Percentiles rank a stretch among this genome's conserved stretches.
Conservation (phyloP, 2,113 vertebrate species). For the Hoplias malabaricus region DNA sequence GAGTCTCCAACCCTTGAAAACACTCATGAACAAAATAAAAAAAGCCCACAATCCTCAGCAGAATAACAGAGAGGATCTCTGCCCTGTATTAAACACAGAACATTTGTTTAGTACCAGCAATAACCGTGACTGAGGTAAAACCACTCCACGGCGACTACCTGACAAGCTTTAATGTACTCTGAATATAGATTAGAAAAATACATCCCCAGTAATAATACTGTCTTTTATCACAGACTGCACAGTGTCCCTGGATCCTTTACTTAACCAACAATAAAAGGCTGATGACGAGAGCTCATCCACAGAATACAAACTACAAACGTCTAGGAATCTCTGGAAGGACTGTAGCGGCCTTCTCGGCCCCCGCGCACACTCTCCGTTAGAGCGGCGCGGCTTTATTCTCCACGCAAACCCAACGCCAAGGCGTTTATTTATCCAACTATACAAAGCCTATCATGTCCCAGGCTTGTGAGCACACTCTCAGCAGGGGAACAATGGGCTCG, state of each 20-base stretch:
- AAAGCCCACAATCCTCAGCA: too few relatives aligned
- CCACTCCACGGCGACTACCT: neutral
- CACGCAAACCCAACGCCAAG: constrained; percentile 46
- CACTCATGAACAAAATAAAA: neutral
- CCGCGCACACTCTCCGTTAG: neutral
- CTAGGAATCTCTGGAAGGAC: constrained; percentile 8
- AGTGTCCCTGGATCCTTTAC: neutral
- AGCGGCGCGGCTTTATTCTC: constrained; percentile 6
- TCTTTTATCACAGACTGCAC: neutral
- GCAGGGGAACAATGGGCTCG: constrained; percentile 57
- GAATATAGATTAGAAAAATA: neutral
- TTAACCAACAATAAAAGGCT: neutral
- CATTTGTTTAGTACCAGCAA: neutral
- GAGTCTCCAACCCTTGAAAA: too few relatives aligned
- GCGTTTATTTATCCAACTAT: constrained; percentile 71
- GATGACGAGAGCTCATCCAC: constrained; percentile 1
- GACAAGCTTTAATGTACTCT: neutral
- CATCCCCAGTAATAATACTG: too few relatives aligned
- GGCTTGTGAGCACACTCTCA: constrained; percentile 59
- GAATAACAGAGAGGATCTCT: too few relatives aligned
- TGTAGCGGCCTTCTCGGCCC: neutral
- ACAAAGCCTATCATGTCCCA: constrained; percentile 65
- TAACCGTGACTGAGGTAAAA: neutral
- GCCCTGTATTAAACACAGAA: too few relatives aligned
- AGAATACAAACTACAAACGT: neutral